Base-by-base conservation (phyloP, 2,888 invertebrate species). In the Cephus pulcher region DNA sequence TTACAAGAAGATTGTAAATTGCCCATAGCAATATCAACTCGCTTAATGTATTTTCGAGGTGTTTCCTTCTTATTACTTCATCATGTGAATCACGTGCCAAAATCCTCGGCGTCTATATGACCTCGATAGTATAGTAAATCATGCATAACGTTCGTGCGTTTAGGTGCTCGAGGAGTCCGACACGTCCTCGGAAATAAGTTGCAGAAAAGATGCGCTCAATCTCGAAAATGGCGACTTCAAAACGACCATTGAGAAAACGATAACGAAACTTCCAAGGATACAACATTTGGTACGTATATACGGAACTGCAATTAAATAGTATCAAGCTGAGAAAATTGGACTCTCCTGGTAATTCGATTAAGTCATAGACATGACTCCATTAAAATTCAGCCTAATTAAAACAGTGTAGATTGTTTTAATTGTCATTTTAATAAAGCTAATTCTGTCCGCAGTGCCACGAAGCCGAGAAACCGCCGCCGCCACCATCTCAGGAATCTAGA, bases 401-500 rank as follows among this genome's bases (percentile, higher is more conserved):
- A 56, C 23, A 56, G 56, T 23, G 56, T 56, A 9, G 9, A 56
- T 56, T 23, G 23, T 56, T 56, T 56, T 56, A 56, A 56, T 23
- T 56, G 23, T 56, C 0, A 23, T 56, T 56, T 56, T 56, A 56
- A 56, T 56, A 23, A 56, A 56, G 56, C 23, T 56, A 56, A 56
- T 9, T 56, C 56, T 56, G 23, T 23, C 15, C 23, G 15, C 85
- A 91, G 91, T 91, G 91, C 85, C 91, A 91, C 88, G 91, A 91
- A 40, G 93, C 94, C 32, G 94, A 94, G 75, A 92, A 94, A 80
- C 93, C 94, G n/a, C 93, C 93, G 15, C 93, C 93, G 0, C 92
- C 93, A 32, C 89, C 93, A 2, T 93, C 94, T 84, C 93, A 94
- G 71, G 94, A 94, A 83, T 93, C 93, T 75, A 93, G 94, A 87